phyloP scores from a whole-genome alignment of 2,888 invertebrate genomes.

The Disparrhopalites patrizii region DNA sequence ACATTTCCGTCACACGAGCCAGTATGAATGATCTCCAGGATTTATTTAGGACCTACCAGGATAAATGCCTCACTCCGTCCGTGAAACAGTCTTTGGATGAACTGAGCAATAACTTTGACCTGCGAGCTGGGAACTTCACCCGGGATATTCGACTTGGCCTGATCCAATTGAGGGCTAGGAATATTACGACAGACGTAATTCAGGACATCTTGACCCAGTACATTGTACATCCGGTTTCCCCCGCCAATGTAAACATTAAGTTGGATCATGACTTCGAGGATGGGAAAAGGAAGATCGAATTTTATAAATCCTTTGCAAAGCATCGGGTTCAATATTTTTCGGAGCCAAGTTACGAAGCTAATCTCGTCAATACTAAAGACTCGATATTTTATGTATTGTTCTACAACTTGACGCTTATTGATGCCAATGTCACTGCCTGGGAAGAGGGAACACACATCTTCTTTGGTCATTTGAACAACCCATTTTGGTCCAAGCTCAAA shows the following conservation, averaged over 20 bases:
- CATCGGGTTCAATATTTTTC: background rate
- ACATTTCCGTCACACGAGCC: too few relatives aligned
- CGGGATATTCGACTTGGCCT: background rate
- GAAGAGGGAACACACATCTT: background rate
- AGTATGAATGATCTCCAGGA: too few relatives aligned
- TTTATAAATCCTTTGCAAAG: background rate
- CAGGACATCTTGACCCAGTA: background rate
- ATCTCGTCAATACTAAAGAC: background rate
- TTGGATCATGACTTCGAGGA: background rate
- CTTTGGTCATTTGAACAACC: background rate
- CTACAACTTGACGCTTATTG: background rate
- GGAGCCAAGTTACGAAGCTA: background rate
- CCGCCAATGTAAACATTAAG: background rate
- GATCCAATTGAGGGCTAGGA: background rate
- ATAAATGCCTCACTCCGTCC: background rate
- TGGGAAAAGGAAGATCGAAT: background rate
- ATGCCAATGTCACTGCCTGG: background rate
- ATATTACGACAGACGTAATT: background rate
- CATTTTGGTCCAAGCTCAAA: background rate
- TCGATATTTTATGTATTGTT: background rate
- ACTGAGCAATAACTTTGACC: background rate
- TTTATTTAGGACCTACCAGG: too few relatives aligned
- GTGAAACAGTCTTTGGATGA: background rate
- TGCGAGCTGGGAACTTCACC: background rate
- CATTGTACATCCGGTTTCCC: background rate